Evolutionary conservation across 1,140 invertebrate genomes (phyloP), one percentile per base, ranked within the genome.

Genomic region (Drosophila asahinai): DNA sequence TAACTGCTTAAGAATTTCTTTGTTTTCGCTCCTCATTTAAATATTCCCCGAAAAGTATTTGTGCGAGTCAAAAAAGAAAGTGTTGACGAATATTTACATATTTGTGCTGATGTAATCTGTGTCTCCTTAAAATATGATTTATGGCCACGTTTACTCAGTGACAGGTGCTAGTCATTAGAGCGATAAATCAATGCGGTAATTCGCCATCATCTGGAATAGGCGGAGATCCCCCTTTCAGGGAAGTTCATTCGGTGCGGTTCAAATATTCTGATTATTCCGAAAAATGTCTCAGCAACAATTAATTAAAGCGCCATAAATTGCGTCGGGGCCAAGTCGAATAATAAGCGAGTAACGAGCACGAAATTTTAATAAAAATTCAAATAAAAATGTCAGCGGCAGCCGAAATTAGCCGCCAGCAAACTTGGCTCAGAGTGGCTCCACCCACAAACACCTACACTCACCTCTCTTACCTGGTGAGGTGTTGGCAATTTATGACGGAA

Each of bases 221-320:
- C 49, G 52, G 43, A 43, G 36, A 27, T 43, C 47, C 54, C 38
- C 40, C 15, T 17, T 45, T 45, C 30, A 73, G 33, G 71, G 47
- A 74, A 74, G 68, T 74, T 74, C 71, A 74, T 61, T 51, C 47
- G 19, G 15, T 33, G 47, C 52, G 63, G 52, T 62, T 68, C 45
- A 60, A 51, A 43, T 73, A 71, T 78, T 71, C 27, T 57, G 42
- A 73, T 60, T 73, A 70, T 78, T 62, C 64, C 52, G 63, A 51
- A 77, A 70, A 54, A 55, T 61, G 67, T 74, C 57, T 62, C 65
- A 63, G 22, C 49, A 64, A 71, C 71, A 84, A 89, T 90, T 87
- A 87, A 89, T 87, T 84, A 71, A 84, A 70, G 84, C 62, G 40
- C 45, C 72, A 84, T 84, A 86, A 83, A 74, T 75, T 78, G 75